Evolutionary conservation across 2,797 vertebrate species (phyloP).

Genomic region (Echeneis naucrates): DNA sequence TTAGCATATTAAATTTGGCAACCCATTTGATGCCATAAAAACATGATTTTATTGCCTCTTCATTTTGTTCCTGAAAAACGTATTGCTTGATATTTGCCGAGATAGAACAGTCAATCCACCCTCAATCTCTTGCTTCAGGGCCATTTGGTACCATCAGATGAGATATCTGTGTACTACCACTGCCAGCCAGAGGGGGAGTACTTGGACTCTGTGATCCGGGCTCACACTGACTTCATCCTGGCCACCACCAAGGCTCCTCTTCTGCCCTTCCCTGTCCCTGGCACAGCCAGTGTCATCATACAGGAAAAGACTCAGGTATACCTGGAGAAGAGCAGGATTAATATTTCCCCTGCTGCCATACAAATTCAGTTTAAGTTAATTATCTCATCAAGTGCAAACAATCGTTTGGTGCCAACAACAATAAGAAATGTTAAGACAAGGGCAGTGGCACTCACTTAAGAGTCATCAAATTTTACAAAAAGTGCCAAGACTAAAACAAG

Average conservation of each 20-base stretch:
- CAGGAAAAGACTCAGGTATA: slow-evolving; percentile 92
- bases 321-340: background rate
- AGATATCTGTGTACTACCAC: slow-evolving; percentile 93
- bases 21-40: background rate
- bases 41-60: background rate
- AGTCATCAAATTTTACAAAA: background rate
- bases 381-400: background rate
- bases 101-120: background rate
- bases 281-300: slow-evolving; percentile 87
- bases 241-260: slow-evolving; percentile 94
- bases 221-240: slow-evolving; percentile 93
- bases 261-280: slow-evolving; percentile 88
- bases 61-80: background rate
- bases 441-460: background rate
- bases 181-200: slow-evolving; percentile 89
- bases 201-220: slow-evolving; percentile 91
- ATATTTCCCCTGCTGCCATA: background rate
- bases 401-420: background rate
- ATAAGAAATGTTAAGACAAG: background rate
- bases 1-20: background rate
- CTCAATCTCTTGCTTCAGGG: slow-evolving; percentile 78
- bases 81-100: background rate
- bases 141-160: slow-evolving; percentile 94
- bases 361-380: slow-evolving; percentile 6
- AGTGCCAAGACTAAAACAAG: background rate